Percentiles rank a stretch among this genome's conserved stretches.
Evolutionary conservation across 1,140 invertebrate species (phyloP).

Genomic region (Carposina sasakii): DNA sequence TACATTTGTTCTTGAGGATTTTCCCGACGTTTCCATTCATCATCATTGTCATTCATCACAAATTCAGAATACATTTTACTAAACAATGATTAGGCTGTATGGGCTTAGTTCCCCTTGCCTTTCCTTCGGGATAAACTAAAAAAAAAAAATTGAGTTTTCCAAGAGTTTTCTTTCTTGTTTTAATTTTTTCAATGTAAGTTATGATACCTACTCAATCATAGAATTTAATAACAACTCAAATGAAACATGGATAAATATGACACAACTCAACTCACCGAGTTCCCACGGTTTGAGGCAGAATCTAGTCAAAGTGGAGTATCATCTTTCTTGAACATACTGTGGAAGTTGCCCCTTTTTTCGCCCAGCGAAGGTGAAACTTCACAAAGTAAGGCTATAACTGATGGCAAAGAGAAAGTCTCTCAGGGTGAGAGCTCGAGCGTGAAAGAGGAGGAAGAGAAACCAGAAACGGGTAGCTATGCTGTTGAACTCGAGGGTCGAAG

Average conservation of each 20-base stretch:
- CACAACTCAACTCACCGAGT: slow-evolving; percentile 62
- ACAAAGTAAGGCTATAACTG: slow-evolving; percentile 32
- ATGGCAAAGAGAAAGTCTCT: slow-evolving; percentile 26
- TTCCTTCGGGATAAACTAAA: no score
- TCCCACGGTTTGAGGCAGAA: slow-evolving; percentile 63
- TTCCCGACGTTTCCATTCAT: no score
- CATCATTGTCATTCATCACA: no score
- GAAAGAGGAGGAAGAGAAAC: slow-evolving; percentile 39
- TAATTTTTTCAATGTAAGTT: no score
- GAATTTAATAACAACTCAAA: no score
- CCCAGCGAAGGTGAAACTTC: slow-evolving; percentile 42
- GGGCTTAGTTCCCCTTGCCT: no score
- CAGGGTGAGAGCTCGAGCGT: slow-evolving; percentile 27
- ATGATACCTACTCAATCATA: no score
- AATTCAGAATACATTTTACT: no score
- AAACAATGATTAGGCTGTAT: no score
- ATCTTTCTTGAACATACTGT: slow-evolving; percentile 66
- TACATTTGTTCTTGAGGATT: no score
- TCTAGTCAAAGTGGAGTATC: slow-evolving; percentile 61
- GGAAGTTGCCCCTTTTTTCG: slow-evolving; percentile 63
- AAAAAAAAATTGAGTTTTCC: no score
- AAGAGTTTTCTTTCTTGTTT: no score
- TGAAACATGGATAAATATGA: slow-evolving; percentile 59
- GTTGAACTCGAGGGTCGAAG: slow-evolving; percentile 77
- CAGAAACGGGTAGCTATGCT: slow-evolving; percentile 45